These are phyloP conservation scores for Melanotaenia boesemani DNA, from an alignment of 2,797 vertebrate species.

Conservation along the genomic window DNA sequence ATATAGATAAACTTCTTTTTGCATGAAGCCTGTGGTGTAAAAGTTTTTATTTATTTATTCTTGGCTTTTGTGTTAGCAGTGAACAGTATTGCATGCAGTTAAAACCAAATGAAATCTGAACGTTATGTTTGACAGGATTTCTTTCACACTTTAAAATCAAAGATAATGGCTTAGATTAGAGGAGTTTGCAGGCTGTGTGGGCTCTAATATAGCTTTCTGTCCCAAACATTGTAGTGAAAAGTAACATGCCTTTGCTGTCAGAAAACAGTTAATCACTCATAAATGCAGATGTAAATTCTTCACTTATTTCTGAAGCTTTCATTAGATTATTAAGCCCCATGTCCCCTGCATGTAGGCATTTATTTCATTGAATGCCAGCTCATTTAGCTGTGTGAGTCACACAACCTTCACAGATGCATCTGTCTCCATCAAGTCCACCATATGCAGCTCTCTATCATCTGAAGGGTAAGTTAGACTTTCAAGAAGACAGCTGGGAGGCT, in stretches of 20 bases:
- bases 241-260: constrained; percentile 6
- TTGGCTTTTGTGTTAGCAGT: constrained; percentile 17
- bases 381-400: constrained; percentile 50
- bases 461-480: constrained; percentile 30
- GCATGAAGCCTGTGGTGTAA: not conserved
- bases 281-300: constrained; percentile 24
- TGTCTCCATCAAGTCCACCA: constrained; percentile 60
- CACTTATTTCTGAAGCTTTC: constrained; percentile 27
- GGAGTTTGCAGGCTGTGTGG: constrained; percentile 1
- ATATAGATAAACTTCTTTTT: not conserved
- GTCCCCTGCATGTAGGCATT: constrained; percentile 6
- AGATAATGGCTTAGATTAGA: not conserved
- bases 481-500: constrained; percentile 35
- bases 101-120: constrained; percentile 24
- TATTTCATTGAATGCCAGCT: constrained; percentile 47
- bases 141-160: constrained; percentile 22
- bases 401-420: constrained; percentile 52
- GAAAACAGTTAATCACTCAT: constrained; percentile 12
- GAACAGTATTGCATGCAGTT: not conserved
- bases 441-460: constrained; percentile 57
- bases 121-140: not conserved
- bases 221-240: constrained; percentile 6
- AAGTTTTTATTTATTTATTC: not conserved
- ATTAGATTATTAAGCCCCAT: constrained; percentile 35
- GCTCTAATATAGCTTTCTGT: not conserved